phyloP scores from a whole-genome alignment of 2,113 vertebrate species.

The Macroglossus sobrinus region DNA sequence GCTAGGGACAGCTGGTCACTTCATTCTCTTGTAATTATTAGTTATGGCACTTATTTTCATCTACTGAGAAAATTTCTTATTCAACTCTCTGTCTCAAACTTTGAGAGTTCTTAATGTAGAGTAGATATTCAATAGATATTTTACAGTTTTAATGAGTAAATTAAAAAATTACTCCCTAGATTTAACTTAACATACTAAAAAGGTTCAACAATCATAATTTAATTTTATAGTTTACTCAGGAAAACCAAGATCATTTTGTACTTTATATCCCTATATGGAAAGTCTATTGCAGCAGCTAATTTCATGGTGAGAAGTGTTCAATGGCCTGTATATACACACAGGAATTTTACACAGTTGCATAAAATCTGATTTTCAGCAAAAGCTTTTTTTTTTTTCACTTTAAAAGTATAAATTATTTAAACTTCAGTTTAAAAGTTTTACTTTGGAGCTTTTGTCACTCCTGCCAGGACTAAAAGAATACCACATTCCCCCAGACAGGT shows the following conservation, averaged over 20 bases:
- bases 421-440: neutral
- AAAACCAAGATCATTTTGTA: neutral
- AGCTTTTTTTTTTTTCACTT: neutral
- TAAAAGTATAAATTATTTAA: neutral
- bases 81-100: neutral
- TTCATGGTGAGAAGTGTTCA: neutral
- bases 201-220: neutral
- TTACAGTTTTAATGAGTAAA: constrained; percentile 41
- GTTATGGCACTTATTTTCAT: neutral
- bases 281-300: neutral
- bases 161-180: constrained; percentile 18
- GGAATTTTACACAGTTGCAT: neutral
- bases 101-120: neutral
- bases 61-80: neutral
- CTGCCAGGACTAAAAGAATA: neutral
- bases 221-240: neutral
- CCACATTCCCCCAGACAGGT: neutral
- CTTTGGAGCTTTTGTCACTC: neutral
- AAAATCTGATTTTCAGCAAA: neutral
- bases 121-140: neutral
- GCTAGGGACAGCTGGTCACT: neutral
- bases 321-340: neutral
- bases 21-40: constrained; percentile 6
- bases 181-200: constrained; percentile 31
- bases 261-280: neutral